Evolutionary conservation across 2,888 invertebrate genomes (phyloP).

Genomic region (Eucriotettix oculatus): DNA sequence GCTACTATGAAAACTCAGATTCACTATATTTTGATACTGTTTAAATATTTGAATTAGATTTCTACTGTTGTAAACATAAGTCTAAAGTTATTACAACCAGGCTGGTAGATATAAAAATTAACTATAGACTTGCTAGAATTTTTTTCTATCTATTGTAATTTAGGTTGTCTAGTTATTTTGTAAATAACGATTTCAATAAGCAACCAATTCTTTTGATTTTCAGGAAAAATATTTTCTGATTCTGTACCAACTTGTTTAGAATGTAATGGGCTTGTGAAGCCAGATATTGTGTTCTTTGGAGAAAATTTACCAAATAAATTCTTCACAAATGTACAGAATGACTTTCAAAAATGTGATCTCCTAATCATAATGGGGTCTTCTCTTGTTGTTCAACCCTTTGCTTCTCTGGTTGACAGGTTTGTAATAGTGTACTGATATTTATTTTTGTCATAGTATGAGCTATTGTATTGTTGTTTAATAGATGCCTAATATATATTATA

Average conservation of each 20-base stretch:
- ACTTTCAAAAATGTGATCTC: conserved; percentile 76
- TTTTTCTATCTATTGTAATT: no score
- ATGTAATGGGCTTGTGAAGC: conserved; percentile 71
- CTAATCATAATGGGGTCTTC: conserved; percentile 92
- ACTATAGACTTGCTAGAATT: no score
- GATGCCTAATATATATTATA: background rate
- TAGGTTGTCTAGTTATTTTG: background rate
- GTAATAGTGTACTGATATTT: conserved; percentile 14
- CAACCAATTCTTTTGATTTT: conserved; percentile 16
- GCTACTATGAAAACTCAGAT: no score
- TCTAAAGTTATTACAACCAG: no score
- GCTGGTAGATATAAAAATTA: no score
- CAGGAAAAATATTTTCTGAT: conserved; percentile 56
- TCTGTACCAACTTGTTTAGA: conserved; percentile 58
- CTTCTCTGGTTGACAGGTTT: conserved; percentile 67
- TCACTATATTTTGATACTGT: no score
- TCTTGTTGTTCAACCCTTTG: conserved; percentile 86
- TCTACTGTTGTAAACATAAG: no score
- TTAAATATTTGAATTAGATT: no score
- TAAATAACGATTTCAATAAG: conserved; percentile 13
- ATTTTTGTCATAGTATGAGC: background rate
- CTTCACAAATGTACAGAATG: conserved; percentile 44
- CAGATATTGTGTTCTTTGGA: conserved; percentile 93
- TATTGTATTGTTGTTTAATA: background rate
- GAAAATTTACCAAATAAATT: conserved; percentile 73